These are phyloP conservation scores for Aspiorhynchus laticeps DNA, from an alignment of 2,113 vertebrate genomes.

Conservation along the genomic window DNA sequence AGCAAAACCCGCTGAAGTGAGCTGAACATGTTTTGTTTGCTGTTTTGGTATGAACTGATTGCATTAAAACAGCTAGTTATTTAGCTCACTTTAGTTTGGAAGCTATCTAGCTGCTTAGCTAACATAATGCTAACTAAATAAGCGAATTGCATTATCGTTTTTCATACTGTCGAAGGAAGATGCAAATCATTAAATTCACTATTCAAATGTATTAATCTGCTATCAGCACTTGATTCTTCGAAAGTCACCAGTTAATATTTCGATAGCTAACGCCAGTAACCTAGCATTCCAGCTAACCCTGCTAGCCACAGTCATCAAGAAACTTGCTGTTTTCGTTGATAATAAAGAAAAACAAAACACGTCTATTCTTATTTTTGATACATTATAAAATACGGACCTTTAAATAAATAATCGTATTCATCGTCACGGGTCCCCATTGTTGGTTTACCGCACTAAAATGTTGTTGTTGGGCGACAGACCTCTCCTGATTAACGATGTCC, in stretches of 20 bases:
- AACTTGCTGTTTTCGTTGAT: conserved; percentile 1
- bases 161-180: not conserved
- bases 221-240: not conserved
- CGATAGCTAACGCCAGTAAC: not conserved
- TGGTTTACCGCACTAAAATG: conserved; percentile 40
- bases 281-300: conserved; percentile 15
- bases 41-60: not conserved
- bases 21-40: not conserved
- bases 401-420: conserved; percentile 81
- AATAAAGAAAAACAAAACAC: not conserved
- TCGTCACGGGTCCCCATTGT: conserved; percentile 78
- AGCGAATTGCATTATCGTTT: not conserved
- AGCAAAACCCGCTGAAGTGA: not conserved
- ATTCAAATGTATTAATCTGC: not conserved
- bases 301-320: conserved; percentile 16
- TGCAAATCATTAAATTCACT: not conserved
- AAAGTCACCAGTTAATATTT: not conserved
- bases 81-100: not conserved
- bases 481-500: conserved; percentile 22
- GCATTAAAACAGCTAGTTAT: not conserved
- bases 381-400: conserved; percentile 65
- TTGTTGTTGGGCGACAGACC: not conserved
- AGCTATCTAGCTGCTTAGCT: not conserved
- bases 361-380: not conserved
- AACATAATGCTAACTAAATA: not conserved